These are phyloP conservation scores for Scaptodrosophila lebanonensis DNA, from an alignment of 1,140 invertebrate species.

Conservation along the genomic window DNA sequence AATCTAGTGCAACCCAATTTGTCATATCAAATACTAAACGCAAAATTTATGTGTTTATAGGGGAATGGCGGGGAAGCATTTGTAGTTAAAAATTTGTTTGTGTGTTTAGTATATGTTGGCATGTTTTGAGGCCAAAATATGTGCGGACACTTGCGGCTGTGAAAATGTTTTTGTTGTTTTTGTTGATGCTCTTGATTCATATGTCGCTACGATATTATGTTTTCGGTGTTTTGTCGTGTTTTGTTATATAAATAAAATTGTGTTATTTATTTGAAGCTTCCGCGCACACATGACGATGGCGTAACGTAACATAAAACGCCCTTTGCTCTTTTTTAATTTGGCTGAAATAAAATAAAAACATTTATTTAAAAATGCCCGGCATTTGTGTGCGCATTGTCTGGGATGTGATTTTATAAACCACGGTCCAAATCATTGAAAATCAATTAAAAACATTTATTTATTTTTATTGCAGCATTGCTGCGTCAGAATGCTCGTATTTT, in stretches of 20 bases:
- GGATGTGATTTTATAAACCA: slow-evolving; percentile 29
- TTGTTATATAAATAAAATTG: slow-evolving; percentile 18
- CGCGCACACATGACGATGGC: slow-evolving; percentile 1
- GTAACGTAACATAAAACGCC: slow-evolving; percentile 14
- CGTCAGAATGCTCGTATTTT: slow-evolving; percentile 14
- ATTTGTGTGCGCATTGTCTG: not conserved
- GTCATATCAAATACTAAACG: slow-evolving; percentile 40
- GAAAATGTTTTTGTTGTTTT: too few relatives aligned
- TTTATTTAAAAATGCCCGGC: slow-evolving; percentile 13
- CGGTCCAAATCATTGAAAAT: slow-evolving; percentile 31
- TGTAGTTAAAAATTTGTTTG: not conserved
- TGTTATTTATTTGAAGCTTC: not conserved
- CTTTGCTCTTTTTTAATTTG: slow-evolving; percentile 28
- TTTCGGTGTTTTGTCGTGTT: not conserved
- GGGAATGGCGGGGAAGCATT: slow-evolving; percentile 18
- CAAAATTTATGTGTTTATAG: slow-evolving; percentile 51
- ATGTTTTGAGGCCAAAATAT: too few relatives aligned
- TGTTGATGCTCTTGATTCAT: too few relatives aligned
- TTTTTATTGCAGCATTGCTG: slow-evolving; percentile 49
- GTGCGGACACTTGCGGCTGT: too few relatives aligned
- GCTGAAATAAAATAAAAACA: slow-evolving; percentile 23
- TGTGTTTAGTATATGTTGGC: too few relatives aligned
- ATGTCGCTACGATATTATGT: not conserved
- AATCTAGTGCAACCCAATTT: slow-evolving; percentile 47
- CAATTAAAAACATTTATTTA: slow-evolving; percentile 46